phyloP scores from a whole-genome alignment of 2,113 vertebrate genomes.

The Beaufortia kweichowensis region DNA sequence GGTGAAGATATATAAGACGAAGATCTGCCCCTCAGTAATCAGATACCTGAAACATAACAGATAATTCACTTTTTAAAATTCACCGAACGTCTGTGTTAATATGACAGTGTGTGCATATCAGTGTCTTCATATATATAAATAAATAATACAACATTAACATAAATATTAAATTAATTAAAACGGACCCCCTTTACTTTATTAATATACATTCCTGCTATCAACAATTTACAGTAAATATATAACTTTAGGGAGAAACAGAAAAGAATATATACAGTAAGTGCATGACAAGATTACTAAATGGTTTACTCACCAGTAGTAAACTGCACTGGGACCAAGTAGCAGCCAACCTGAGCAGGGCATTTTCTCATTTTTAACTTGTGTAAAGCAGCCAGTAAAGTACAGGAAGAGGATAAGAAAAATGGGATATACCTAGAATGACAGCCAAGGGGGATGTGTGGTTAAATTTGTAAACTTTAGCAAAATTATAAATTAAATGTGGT shows the following conservation, averaged over 20 bases:
- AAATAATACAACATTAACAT: background rate
- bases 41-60: constrained; percentile 80
- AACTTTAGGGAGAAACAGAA: too few relatives aligned
- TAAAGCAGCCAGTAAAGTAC: constrained; percentile 93
- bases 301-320: constrained; percentile 91
- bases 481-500: background rate
- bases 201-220: background rate
- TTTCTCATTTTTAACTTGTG: constrained; percentile 66
- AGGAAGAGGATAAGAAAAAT: constrained; percentile 92
- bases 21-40: constrained; percentile 95
- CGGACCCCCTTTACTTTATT: background rate
- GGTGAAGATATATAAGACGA: constrained; percentile 89
- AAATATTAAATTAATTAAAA: background rate
- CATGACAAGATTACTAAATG: background rate
- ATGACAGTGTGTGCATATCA: background rate
- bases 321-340: constrained; percentile 83
- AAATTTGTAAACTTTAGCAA: background rate
- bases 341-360: constrained; percentile 82
- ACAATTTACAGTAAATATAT: too few relatives aligned
- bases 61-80: background rate
- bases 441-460: background rate
- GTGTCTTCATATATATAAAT: background rate
- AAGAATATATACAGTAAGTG: too few relatives aligned
- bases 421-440: constrained; percentile 85
- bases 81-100: background rate